Evolutionary conservation across 2,113 vertebrate species (phyloP).

Genomic region (Megaleporinus macrocephalus): DNA sequence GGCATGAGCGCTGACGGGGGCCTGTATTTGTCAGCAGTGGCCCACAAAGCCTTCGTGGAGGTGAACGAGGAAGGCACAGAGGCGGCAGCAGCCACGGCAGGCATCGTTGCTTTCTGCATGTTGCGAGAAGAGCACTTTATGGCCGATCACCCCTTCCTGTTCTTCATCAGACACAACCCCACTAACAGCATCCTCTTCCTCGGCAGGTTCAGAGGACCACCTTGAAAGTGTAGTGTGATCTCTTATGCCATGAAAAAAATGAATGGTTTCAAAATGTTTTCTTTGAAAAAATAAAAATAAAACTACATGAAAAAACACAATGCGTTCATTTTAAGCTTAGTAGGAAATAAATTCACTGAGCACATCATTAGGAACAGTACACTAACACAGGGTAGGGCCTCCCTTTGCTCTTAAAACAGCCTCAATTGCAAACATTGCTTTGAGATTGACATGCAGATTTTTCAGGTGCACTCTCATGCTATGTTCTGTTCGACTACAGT

Average conservation of each 20-base stretch:
- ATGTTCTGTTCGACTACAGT: too few species aligned
- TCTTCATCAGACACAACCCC: constrained; percentile 87
- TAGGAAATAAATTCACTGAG: neutral
- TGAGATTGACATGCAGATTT: too few species aligned
- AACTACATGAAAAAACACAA: neutral
- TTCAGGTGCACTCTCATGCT: too few species aligned
- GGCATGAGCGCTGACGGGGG: constrained; percentile 82
- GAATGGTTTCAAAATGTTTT: constrained; percentile 17
- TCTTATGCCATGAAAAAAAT: neutral
- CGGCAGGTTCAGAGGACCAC: constrained; percentile 75
- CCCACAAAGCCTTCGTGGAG: constrained; percentile 91
- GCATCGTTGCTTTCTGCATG: constrained; percentile 68
- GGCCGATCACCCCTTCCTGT: constrained; percentile 91
- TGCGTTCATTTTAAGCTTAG: neutral
- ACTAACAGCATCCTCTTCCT: constrained; percentile 84
- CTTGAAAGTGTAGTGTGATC: constrained; percentile 53
- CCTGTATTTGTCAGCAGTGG: constrained; percentile 85
- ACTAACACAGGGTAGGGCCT: too few species aligned
- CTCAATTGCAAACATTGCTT: too few species aligned
- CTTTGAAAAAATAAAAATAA: neutral
- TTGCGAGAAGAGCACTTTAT: constrained; percentile 77
- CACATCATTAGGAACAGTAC: neutral
- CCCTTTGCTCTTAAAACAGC: too few species aligned
- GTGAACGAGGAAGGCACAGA: constrained; percentile 95
- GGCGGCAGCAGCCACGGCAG: constrained; percentile 88